phyloP scores from a whole-genome alignment of 2,113 vertebrate genomes.

The Mellivora capensis region DNA sequence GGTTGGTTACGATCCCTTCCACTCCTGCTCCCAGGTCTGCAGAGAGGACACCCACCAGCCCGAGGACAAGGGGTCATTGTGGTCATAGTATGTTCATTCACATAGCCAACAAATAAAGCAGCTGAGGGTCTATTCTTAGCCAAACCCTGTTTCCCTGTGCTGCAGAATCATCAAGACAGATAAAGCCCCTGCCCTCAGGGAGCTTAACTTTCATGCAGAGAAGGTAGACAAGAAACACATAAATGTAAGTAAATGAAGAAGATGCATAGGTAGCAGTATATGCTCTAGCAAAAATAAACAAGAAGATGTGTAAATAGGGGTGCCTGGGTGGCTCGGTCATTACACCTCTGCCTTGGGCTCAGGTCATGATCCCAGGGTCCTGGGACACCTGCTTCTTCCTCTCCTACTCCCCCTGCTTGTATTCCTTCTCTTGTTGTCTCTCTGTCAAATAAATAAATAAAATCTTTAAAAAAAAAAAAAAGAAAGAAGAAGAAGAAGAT shows the following conservation, averaged over 20 bases:
- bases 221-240: neutral
- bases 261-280: fast-evolving
- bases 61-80: neutral
- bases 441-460: too few species aligned
- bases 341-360: too few species aligned
- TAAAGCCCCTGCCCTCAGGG: neutral
- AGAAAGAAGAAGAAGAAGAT: too few species aligned
- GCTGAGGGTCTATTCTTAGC: neutral
- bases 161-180: neutral
- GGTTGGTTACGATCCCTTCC: neutral
- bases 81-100: neutral
- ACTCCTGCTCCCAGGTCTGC: neutral
- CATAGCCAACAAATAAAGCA: neutral
- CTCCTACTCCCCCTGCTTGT: too few species aligned
- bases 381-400: too few species aligned
- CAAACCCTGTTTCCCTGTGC: neutral
- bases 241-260: neutral
- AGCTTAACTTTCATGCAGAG: neutral
- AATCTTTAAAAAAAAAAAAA: too few species aligned
- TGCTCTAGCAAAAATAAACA: neutral
- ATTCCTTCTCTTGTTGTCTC: too few species aligned
- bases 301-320: too few species aligned
- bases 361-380: too few species aligned
- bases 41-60: neutral
- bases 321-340: too few species aligned